phyloP scores from a whole-genome alignment of 2,888 invertebrate species.

The Orthosia gothica region DNA sequence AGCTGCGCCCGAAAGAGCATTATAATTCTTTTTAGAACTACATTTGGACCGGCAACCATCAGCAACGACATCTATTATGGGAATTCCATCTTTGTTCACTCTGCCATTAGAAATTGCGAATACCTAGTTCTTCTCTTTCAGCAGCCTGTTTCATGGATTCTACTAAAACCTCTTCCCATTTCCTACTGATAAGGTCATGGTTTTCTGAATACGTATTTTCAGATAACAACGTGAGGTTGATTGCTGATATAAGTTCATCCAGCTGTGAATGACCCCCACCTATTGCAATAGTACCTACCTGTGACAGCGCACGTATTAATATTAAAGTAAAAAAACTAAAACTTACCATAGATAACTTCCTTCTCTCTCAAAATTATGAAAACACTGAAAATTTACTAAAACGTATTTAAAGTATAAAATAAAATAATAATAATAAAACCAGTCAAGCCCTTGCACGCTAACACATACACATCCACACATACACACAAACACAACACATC shows the following conservation, averaged over 20 bases:
- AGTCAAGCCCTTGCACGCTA: too few species aligned
- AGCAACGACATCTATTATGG: constrained; percentile 29
- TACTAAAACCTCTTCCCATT: constrained; percentile 21
- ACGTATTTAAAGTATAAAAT: too few species aligned
- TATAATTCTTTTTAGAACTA: constrained; percentile 13
- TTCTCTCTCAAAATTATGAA: too few species aligned
- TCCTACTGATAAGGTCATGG: not conserved
- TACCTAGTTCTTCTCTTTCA: constrained; percentile 5
- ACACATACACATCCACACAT: too few species aligned
- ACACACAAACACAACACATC: too few species aligned
- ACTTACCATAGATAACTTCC: too few species aligned
- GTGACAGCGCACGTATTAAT: constrained; percentile 11
- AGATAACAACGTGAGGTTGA: constrained; percentile 11
- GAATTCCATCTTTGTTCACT: constrained; percentile 29
- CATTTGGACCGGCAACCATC: too few species aligned
- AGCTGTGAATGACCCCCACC: constrained; percentile 8
- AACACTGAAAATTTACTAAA: too few species aligned
- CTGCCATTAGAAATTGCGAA: constrained; percentile 10
- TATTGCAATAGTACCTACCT: constrained; percentile 11
- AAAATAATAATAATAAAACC: too few species aligned
- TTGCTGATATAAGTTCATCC: constrained; percentile 6
- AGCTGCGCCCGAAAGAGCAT: constrained; percentile 10
- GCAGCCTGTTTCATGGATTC: constrained; percentile 15
- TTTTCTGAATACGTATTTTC: constrained; percentile 4
- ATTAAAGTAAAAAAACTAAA: too few species aligned